Evolutionary conservation across 2,888 invertebrate genomes (phyloP), one percentile per base, ranked within the genome.

Genomic region (Morpho helenor): DNA sequence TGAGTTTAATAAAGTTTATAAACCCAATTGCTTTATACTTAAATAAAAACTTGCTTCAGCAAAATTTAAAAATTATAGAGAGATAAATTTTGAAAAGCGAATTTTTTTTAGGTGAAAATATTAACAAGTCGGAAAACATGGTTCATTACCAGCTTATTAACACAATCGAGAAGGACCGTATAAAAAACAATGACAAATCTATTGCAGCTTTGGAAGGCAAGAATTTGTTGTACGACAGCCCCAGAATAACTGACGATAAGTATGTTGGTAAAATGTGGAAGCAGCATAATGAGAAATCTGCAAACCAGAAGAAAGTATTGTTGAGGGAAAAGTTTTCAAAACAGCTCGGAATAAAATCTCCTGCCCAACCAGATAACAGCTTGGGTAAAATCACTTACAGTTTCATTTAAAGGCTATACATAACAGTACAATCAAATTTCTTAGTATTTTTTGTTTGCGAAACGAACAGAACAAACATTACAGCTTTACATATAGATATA

Each of bases 161-260:
- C 55, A 68, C 68, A 7, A 81, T 80, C 59, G 83, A 85, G 62
- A 87, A 80, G 69, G 75, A 82, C 65, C 69, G 75, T 63, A 79
- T 88, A 61, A 88, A 87, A 73, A 86, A 86, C 73, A 82, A 86
- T 80, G 83, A 83, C 68, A 88, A 87, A 78, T 81, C 84, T 69
- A 84, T 88, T 79, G 87, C 84, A 73, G 80, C 79, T 56, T 69
- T 87, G 60, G 78, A 87, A 70, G 86, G 87, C 31, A 88, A 87
- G 61, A 81, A 80, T 65, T 74, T 87, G 42, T 71, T 88, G 9
- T 76, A 77, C 61, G 88, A 87, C 61, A 74, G 66, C 58, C 74
- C 81, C 46, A 61, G 72, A 68, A 60, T 64, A 56, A 58, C 23
- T 40, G 68, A 79, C 59, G 73, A 78, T 46, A 80, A 78, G 48